phyloP scores from a whole-genome alignment of 2,797 vertebrate genomes.

The Anguilla pacifica region DNA sequence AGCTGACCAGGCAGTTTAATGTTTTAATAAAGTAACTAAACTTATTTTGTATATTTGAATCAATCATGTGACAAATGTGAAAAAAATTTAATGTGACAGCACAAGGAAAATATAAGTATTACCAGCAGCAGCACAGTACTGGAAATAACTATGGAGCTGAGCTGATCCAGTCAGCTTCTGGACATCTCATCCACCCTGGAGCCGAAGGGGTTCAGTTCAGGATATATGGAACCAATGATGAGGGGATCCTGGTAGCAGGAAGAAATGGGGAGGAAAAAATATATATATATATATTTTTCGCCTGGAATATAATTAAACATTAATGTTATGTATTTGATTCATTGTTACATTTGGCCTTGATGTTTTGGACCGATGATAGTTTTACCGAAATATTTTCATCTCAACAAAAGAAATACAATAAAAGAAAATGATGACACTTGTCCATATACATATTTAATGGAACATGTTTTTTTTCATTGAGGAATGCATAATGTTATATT shows the following conservation, averaged over 20 bases:
- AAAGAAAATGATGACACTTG: not conserved
- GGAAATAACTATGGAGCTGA: not conserved
- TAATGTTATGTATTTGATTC: no score
- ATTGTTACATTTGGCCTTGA: no score
- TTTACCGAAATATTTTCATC: no score
- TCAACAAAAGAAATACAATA: no score
- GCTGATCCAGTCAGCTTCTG: not conserved
- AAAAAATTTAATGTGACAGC: not conserved
- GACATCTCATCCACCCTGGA: not conserved
- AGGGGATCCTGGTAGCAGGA: no score
- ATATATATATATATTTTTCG: no score
- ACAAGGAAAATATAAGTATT: not conserved
- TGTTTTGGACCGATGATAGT: no score
- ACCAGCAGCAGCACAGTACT: no score
- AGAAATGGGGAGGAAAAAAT: no score
- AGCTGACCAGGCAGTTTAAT: not conserved
- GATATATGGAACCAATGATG: not conserved
- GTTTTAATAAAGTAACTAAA: not conserved
- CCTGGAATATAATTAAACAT: no score
- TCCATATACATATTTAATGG: not conserved
- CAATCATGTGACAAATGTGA: not conserved
- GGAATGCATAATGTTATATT: not conserved
- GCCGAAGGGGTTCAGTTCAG: not conserved
- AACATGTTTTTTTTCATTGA: not conserved
- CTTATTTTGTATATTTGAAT: not conserved